Evolutionary conservation across 2,888 invertebrate species (phyloP), one percentile per base, ranked within the genome.

Genomic region (Dicranocentrus wangi): DNA sequence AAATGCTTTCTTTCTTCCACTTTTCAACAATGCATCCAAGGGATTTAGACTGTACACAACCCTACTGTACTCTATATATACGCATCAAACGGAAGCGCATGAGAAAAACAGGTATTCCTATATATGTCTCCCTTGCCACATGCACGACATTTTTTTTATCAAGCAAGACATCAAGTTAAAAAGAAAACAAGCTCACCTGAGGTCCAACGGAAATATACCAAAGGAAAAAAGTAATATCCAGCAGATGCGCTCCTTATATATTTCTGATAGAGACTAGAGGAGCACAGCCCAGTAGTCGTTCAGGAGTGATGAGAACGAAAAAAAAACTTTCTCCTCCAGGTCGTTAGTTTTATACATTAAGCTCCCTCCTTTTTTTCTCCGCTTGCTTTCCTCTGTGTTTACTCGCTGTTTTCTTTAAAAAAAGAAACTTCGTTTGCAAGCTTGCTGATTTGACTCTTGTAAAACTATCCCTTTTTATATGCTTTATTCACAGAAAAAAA

Each of bases 311-410:
- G 69, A 55, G 32, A 60, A 15, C 15, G 58, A 39, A 0, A 73
- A 43, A 42, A 70, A 69, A 77, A 77, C 47, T 53, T 69, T 63
- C 55, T 75, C 60, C 51, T 39, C 21, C 32, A 69, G 51, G 47
- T 77, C 77, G 77, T 69, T 77, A 69, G 69, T 68, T 77, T 70
- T 77, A 69, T 69, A 70, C 63, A 77, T 77, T 69, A 77, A 77
- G 77, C 77, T 77, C 68, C 61, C 66, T 43, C 2, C 13, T 55
- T 39, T 51, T 51, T 32, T 53, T 73, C 66, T 66, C 75, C 60
- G 23, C 66, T 58, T 21, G 42, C 73, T 75, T 75, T 53, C 39
- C 43, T 58, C 32, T 53, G 66, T 42, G 58, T 75, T 75, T 63
- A 73, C 65, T 75, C 65, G 39, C 17, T 32, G n/a, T 51, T 75